Percentiles rank a stretch among this genome's conserved stretches.
Evolutionary conservation across 2,888 invertebrate species (phyloP).

Genomic region (Leucophenga montana): DNA sequence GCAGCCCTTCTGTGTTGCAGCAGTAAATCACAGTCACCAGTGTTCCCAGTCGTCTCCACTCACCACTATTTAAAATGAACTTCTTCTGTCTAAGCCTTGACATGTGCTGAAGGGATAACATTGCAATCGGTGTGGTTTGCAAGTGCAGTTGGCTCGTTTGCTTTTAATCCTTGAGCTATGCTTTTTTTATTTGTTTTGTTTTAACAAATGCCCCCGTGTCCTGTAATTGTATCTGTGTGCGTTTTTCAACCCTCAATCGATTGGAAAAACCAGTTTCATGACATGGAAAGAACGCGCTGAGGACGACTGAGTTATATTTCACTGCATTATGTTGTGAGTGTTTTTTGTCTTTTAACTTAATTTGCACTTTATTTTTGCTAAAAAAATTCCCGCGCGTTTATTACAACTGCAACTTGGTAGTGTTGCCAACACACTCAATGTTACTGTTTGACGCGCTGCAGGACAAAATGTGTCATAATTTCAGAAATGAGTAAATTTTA

Average conservation of each 20-base stretch:
- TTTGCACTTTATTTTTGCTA: too few species aligned
- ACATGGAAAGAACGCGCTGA: background rate
- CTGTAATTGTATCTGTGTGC: background rate
- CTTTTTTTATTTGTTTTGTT: background rate
- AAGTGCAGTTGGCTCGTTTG: background rate
- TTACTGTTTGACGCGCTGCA: too few species aligned
- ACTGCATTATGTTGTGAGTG: background rate
- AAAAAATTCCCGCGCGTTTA: too few species aligned
- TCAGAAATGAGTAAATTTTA: too few species aligned
- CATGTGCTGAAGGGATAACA: background rate
- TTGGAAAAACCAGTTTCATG: background rate
- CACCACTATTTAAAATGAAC: constrained; percentile 12
- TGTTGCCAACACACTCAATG: too few species aligned
- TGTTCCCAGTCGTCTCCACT: background rate
- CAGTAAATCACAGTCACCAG: constrained; percentile 14
- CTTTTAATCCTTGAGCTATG: background rate
- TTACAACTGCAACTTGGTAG: too few species aligned
- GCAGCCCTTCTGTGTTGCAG: too few species aligned
- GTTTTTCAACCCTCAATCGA: constrained; percentile 31
- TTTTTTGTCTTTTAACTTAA: background rate
- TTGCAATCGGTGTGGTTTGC: background rate
- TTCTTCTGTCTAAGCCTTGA: background rate
- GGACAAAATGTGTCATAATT: too few species aligned
- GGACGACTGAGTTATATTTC: background rate
- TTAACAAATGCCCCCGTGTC: too few species aligned